phyloP scores from a whole-genome alignment of 2,113 vertebrate species.

The Ceyx cyanopectus region DNA sequence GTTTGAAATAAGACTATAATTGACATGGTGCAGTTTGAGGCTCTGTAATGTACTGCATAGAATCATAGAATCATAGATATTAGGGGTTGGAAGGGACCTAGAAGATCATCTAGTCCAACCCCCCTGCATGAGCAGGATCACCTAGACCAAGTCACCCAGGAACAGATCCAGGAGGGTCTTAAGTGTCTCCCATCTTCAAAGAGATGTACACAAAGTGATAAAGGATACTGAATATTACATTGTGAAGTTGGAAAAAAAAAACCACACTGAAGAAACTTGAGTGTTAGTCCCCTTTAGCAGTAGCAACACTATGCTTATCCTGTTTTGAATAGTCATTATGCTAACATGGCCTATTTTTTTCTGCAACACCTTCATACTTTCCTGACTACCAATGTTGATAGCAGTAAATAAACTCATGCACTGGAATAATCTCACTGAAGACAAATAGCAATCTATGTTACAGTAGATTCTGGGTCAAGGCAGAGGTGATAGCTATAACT shows the following conservation, averaged over 20 bases:
- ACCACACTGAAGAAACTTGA: neutral
- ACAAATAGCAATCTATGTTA: neutral
- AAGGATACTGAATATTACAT: neutral
- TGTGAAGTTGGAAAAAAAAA: neutral
- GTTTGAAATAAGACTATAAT: neutral
- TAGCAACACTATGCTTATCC: neutral
- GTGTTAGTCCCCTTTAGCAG: neutral
- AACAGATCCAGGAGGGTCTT: no score
- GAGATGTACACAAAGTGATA: neutral
- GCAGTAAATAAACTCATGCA: neutral
- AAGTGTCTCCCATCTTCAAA: neutral
- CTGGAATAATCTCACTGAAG: neutral
- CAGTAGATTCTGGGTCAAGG: neutral
- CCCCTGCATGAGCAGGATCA: no score
- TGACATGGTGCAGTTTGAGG: neutral
- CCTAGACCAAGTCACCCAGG: no score
- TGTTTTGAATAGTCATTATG: neutral
- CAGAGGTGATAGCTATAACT: accelerated
- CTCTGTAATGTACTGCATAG: neutral
- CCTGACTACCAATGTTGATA: neutral
- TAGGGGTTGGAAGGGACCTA: no score
- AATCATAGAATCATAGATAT: no score
- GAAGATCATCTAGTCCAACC: no score
- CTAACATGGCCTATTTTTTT: neutral
- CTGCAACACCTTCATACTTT: neutral